Base-by-base conservation (phyloP, 2,888 invertebrate species). In the Philereme transversata region DNA sequence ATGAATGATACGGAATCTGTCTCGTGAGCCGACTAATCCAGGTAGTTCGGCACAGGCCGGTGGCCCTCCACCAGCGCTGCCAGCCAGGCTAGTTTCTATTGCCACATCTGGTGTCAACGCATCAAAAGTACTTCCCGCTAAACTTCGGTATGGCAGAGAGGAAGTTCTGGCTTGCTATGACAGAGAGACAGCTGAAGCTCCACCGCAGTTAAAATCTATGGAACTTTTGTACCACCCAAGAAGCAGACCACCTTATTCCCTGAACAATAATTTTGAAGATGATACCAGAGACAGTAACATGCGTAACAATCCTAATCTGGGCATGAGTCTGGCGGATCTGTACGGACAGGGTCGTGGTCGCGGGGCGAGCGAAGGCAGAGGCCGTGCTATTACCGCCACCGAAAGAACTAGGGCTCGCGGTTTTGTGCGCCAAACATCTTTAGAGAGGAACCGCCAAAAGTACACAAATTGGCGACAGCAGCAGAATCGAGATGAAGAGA, bases 101-200 rank as follows among this genome's bases (percentile, higher is more conserved):
- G n/a, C n/a, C n/a, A n/a, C n/a, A n/a, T n/a, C n/a, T n/a, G n/a
- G n/a, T n/a, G n/a, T n/a, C n/a, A n/a, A n/a, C n/a, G n/a, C n/a
- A n/a, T n/a, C n/a, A 59, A 88, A 86, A 81, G 73, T 89, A 54
- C 76, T 80, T 35, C 78, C 90, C 51, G 90, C 90, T 22, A 90
- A 87, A 69, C 79, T 83, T 57, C 80, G 90, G 90, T 88, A 99
- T 86, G 98, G 98, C 45, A 94, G 98, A 76, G 99, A 99, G 89
- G 99, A 99, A 88, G 97, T 99, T 97, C 90, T 99, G 76, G 97
- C 98, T 53, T 87, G 99, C 69, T 98, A 96, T 84, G 96, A 97
- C 81, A 93, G 94, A 81, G 93, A 91, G 71, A 90, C 94, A 62
- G 65, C 57, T 11, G 94, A 94, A 74, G 93, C 96, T 62, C 96